Evolutionary conservation across 2,888 invertebrate species (phyloP).

Genomic region (Platynereis dumerilii): DNA sequence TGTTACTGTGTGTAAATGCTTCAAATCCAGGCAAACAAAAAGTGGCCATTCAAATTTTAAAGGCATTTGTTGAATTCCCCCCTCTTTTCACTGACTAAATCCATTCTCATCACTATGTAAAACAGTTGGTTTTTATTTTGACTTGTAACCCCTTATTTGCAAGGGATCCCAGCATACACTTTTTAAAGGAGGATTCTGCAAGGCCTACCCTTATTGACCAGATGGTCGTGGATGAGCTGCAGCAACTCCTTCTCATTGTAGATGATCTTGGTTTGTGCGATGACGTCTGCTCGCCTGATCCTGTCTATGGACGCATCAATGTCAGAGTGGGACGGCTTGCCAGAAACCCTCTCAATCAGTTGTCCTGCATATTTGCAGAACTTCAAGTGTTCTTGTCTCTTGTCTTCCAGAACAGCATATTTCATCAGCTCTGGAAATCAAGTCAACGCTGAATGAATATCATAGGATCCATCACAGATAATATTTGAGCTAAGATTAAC

Average conservation of each 20-base stretch:
- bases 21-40: no score
- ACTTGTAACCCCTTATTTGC: no score
- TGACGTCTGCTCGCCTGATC: constrained; percentile 90
- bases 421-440: constrained; percentile 80
- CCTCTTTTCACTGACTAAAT: no score
- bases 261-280: constrained; percentile 93
- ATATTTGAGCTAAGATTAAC: not conserved
- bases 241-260: constrained; percentile 93
- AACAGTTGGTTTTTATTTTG: no score
- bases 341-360: constrained; percentile 87
- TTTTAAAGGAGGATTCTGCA: no score
- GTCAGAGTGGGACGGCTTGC: constrained; percentile 76
- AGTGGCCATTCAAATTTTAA: no score
- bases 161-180: no score
- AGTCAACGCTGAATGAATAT: no score
- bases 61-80: no score
- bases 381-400: constrained; percentile 90
- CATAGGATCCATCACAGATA: not conserved
- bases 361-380: constrained; percentile 94
- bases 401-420: constrained; percentile 96
- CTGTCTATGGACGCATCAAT: constrained; percentile 84
- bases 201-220: constrained; percentile 74
- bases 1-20: no score
- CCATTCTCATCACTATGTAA: no score
- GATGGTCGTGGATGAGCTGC: constrained; percentile 88